Conservation (phyloP, 1,140 invertebrate species). For the Neodiprion lecontei region DNA sequence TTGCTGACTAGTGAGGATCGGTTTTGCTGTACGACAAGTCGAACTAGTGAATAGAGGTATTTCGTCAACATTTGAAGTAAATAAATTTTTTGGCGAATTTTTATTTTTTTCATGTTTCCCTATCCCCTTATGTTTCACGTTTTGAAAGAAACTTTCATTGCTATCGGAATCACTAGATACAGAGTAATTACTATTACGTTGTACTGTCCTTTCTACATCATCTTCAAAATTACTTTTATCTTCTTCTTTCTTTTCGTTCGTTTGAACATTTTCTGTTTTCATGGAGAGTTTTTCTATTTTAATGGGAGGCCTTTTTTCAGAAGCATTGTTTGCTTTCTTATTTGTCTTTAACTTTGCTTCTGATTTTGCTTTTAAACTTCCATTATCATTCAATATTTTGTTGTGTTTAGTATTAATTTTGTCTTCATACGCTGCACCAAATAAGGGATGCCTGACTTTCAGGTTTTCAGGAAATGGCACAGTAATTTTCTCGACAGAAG, state of each 20-base stretch:
- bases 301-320: neutral
- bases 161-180: neutral
- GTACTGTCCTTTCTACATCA: neutral
- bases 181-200: neutral
- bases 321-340: neutral
- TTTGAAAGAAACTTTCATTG: neutral
- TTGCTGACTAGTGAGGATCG: neutral
- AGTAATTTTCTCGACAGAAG: neutral
- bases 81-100: neutral
- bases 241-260: neutral
- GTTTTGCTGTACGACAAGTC: neutral
- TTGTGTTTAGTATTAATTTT: neutral
- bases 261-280: neutral
- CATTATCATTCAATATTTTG: neutral
- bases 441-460: neutral
- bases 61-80: neutral
- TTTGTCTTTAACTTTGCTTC: neutral
- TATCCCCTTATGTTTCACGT: neutral
- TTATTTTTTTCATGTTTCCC: neutral
- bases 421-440: neutral
- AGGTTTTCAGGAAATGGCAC: neutral
- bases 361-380: neutral
- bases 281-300: neutral
- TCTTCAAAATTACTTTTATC: neutral
- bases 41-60: neutral